Evolutionary conservation across 2,113 vertebrate species (phyloP).

Genomic region (Rostratula benghalensis): DNA sequence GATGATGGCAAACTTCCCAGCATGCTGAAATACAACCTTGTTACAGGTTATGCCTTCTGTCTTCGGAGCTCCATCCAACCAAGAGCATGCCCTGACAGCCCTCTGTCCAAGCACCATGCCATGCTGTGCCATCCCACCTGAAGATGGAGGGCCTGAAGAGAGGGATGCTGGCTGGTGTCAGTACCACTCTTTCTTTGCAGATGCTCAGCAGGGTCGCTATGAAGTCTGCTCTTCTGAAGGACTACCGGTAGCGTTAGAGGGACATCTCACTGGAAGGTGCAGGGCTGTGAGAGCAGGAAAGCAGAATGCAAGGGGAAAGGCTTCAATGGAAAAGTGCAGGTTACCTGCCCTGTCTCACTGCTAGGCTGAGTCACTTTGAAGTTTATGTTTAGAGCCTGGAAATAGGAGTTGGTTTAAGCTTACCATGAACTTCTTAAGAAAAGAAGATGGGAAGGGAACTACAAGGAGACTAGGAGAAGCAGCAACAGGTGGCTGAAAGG

Average conservation of each 20-base stretch:
- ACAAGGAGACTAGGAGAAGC: background rate
- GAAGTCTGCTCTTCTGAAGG: background rate
- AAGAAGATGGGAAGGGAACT: background rate
- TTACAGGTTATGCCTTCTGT: background rate
- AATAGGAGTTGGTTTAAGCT: background rate
- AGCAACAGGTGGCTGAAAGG: background rate
- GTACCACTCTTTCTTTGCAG: background rate
- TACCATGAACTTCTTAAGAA: background rate
- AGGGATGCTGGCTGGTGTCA: background rate
- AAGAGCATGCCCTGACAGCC: background rate
- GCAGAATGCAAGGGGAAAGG: background rate
- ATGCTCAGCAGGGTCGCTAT: background rate
- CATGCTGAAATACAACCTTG: rapidly evolving
- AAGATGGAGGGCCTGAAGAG: background rate
- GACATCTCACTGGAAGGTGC: background rate
- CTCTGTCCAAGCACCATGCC: background rate
- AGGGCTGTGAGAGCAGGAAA: background rate
- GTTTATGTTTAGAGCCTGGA: background rate
- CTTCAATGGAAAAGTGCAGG: background rate
- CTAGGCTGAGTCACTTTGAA: background rate
- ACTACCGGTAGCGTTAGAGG: background rate
- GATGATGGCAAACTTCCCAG: rapidly evolving
- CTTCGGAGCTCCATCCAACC: rapidly evolving
- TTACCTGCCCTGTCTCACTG: background rate
- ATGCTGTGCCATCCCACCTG: background rate